phyloP scores from a whole-genome alignment of 2,888 invertebrate species.

The Hemithea aestivaria region DNA sequence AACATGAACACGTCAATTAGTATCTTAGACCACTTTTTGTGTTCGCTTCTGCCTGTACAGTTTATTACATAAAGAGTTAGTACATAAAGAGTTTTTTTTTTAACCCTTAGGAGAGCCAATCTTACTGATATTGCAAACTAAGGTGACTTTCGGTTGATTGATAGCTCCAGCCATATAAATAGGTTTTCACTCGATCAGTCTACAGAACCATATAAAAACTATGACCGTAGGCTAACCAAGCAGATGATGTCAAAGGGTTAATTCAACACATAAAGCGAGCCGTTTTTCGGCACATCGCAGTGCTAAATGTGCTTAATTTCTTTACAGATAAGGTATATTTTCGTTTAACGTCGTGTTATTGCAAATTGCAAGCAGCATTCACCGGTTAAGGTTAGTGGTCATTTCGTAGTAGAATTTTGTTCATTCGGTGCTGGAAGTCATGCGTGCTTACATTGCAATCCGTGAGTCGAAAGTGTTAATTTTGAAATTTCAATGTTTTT shows the following conservation, averaged over 20 bases:
- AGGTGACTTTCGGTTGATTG: too few species aligned
- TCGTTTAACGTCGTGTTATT: slow-evolving; percentile 45
- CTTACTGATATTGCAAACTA: too few species aligned
- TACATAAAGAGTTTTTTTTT: too few species aligned
- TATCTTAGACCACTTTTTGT: too few species aligned
- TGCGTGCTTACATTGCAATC: slow-evolving; percentile 73
- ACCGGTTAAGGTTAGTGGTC: slow-evolving; percentile 64
- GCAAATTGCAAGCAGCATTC: slow-evolving; percentile 66
- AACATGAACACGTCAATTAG: too few species aligned
- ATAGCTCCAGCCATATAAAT: not conserved
- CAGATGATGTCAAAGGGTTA: slow-evolving; percentile 46
- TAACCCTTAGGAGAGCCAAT: too few species aligned
- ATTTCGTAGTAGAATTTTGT: slow-evolving; percentile 31
- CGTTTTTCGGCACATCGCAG: slow-evolving; percentile 57
- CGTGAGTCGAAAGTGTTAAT: slow-evolving; percentile 67
- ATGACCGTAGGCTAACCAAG: slow-evolving; percentile 51
- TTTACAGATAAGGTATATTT: slow-evolving; percentile 31
- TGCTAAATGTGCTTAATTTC: slow-evolving; percentile 59
- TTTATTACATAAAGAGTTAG: too few species aligned
- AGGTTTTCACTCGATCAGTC: slow-evolving; percentile 44
- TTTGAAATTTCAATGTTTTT: slow-evolving; percentile 56
- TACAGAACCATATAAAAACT: slow-evolving; percentile 33
- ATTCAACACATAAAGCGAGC: slow-evolving; percentile 69
- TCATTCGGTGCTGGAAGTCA: slow-evolving; percentile 62
- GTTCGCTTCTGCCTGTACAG: too few species aligned